Base-by-base conservation (phyloP, 2,888 invertebrate genomes). In the Euplexia lucipara region DNA sequence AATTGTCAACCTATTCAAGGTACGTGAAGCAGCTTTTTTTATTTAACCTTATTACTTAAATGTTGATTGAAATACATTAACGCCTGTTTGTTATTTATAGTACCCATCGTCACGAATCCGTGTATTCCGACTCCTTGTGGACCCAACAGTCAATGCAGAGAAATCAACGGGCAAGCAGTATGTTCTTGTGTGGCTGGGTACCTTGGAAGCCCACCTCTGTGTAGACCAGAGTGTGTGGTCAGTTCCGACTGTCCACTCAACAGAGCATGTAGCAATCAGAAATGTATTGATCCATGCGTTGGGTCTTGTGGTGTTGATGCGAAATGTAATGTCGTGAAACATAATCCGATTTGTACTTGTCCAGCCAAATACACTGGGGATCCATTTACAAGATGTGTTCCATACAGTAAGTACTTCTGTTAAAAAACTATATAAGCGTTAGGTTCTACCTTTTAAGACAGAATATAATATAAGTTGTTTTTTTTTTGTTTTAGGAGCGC, bases 111-210 rank as follows among this genome's bases (percentile, higher is more conserved):
- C 60, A 92, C 89, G 53, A 96, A 97, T 86, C 97, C 97, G 14
- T 98, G 98, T 86, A 88, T 95, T 64, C 97, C 97, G 41, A 96
- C 96, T 12, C 98, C 98, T 4, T 98, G 98, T 88, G 98, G 98
- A 30, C 97, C 97, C 8, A 97, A 97, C 87, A 97, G 97, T 72
- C 96, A 97, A 89, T 97, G 97, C 82, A 92, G 96, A 82, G 96
- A 96, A 88, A 86, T 96, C 6, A 96, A 96, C 76, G 96, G 96
- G 41, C 97, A 97, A 87, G 97, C 97, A 18, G 96, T 97, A 30
- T 98, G 98, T 85, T 96, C 97, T 14, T 98, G 98, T 86, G 92
- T 97, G 65, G 95, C 96, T 34, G 96, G 97, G 73, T 97, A 97
- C 84, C 94, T 95, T 65, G 98, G 98, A 61, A 96, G 96, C 63